Evolutionary conservation across 2,113 vertebrate genomes (phyloP).

Genomic region (Toxostoma redivivum): DNA sequence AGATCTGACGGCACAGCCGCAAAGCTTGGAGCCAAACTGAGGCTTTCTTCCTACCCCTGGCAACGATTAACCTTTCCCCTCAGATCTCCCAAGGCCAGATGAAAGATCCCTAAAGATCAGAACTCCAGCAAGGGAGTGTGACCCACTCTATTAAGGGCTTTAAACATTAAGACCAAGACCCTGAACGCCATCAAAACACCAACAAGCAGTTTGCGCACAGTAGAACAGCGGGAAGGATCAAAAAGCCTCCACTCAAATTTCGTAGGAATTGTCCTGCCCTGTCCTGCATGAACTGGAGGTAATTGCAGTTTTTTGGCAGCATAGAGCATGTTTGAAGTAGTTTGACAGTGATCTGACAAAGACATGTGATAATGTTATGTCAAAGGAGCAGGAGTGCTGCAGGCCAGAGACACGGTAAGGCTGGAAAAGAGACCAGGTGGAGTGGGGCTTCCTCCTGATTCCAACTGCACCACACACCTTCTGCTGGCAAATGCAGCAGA

Average conservation of each 20-base stretch:
- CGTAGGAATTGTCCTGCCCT: neutral
- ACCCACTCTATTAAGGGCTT: constrained; percentile 38
- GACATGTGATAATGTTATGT: neutral
- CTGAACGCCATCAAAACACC: constrained; percentile 34
- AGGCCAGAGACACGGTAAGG: neutral
- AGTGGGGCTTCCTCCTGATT: neutral
- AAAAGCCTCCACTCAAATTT: neutral
- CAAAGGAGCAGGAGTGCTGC: neutral
- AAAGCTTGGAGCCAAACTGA: neutral
- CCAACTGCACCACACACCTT: neutral
- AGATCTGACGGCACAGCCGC: neutral
- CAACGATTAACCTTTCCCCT: constrained; percentile 43
- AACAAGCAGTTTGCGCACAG: neutral
- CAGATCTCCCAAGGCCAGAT: neutral
- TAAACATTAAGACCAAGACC: neutral
- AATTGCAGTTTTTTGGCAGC: neutral
- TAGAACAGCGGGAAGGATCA: neutral
- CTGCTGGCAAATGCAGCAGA: accelerated
- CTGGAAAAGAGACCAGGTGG: neutral
- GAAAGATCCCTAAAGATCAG: constrained; percentile 51
- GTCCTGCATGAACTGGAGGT: neutral
- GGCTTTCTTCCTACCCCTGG: neutral
- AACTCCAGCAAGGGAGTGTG: constrained; percentile 6
- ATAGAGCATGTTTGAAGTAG: neutral
- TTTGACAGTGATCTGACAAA: neutral